A percentile compares a stretch with the other conserved stretches of the same genome.
These are phyloP conservation scores for Speoplatyrhinus poulsoni DNA, from an alignment of 2,113 vertebrate species.

Conservation along the genomic window DNA sequence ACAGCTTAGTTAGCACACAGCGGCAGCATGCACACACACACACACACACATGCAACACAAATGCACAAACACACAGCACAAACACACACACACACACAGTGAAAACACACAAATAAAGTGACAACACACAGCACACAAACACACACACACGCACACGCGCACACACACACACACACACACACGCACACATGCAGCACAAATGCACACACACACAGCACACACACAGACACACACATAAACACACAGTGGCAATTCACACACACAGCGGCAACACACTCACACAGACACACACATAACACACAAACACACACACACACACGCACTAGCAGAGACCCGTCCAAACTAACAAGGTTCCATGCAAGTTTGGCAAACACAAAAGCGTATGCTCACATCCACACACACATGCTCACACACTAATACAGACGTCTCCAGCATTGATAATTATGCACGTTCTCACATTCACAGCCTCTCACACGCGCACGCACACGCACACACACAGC, in stretches of 20 bases:
- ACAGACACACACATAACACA: conserved; percentile 18
- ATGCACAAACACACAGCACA: conserved; percentile 2
- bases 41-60: conserved; percentile 16
- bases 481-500: conserved; percentile 20
- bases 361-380: no score
- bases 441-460: no score
- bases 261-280: conserved; percentile 9
- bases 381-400: not conserved
- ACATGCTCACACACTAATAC: no score
- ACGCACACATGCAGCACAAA: not conserved
- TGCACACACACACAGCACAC: conserved; percentile 8
- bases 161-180: conserved; percentile 25
- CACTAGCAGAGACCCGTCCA: no score
- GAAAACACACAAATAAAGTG: conserved; percentile 22
- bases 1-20: conserved; percentile 30
- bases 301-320: conserved; percentile 33
- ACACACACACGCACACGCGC: conserved; percentile 36
- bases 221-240: conserved; percentile 11
- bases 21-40: not conserved
- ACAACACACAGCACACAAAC: conserved; percentile 32
- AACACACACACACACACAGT: conserved; percentile 31
- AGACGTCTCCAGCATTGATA: no score
- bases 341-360: no score
- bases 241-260: conserved; percentile 27
- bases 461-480: no score